Percentiles rank a stretch among this genome's conserved stretches.
Conservation (phyloP, 2,797 vertebrate species). For the Esox lucius region DNA sequence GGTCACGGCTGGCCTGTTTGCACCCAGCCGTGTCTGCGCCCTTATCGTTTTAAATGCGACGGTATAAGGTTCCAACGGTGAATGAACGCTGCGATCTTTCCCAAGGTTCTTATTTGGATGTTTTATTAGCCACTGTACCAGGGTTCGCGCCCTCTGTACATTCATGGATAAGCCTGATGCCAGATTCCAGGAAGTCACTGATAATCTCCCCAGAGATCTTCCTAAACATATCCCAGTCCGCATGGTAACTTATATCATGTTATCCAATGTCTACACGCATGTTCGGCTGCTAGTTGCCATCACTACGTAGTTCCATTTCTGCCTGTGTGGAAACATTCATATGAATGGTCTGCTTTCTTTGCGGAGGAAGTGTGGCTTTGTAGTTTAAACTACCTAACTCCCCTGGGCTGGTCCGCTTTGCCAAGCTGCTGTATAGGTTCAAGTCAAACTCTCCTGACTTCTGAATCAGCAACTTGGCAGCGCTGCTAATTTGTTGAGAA, state of each 20-base stretch:
- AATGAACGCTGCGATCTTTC: no score
- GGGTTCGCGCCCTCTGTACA: no score
- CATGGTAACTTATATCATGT: not conserved
- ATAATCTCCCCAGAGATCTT: no score
- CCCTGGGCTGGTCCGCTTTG: slow-evolving; percentile 10
- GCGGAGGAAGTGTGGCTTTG: not conserved
- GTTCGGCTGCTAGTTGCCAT: not conserved
- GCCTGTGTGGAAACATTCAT: not conserved
- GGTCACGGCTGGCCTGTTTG: no score
- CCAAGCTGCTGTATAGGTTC: slow-evolving; percentile 18
- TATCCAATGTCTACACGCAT: not conserved
- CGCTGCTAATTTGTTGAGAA: slow-evolving; percentile 33
- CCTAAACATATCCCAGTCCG: not conserved
- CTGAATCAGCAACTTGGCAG: slow-evolving; percentile 42
- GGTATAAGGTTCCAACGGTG: no score
- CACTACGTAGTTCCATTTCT: not conserved
- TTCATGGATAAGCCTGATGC: no score
- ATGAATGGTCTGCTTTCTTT: slow-evolving; percentile 1
- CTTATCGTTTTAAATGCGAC: no score
- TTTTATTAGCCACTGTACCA: no score
- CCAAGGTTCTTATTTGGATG: no score
- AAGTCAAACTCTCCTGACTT: slow-evolving; percentile 7
- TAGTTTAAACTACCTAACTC: not conserved
- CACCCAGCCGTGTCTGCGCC: no score
- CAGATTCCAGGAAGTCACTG: no score